Evolutionary conservation across 2,888 invertebrate genomes (phyloP).

Genomic region (Stramonita haemastoma): DNA sequence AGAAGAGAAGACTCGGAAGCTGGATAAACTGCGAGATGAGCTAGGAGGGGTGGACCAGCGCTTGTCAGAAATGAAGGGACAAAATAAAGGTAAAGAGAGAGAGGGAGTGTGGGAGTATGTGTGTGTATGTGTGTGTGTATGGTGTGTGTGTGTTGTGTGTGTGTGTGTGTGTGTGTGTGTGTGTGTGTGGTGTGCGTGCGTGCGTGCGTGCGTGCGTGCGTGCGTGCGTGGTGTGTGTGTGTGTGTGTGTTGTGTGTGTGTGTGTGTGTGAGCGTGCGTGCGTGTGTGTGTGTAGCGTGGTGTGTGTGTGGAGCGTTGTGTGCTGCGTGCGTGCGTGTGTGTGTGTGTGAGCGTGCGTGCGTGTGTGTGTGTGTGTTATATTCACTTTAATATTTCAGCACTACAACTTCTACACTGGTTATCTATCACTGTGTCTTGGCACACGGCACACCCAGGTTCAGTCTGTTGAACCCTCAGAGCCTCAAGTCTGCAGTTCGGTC

Average conservation of each 20-base stretch:
- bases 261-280: not conserved
- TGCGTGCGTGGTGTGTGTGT: not conserved
- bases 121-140: not conserved
- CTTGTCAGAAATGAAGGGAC: conserved; percentile 74
- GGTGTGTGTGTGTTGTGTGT: not conserved
- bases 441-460: too few species aligned
- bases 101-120: not conserved
- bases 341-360: not conserved
- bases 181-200: too few species aligned
- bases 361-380: not conserved
- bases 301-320: not conserved
- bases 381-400: too few species aligned
- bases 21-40: conserved; percentile 90
- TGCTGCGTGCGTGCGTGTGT: not conserved
- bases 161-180: conserved; percentile 6
- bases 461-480: too few species aligned
- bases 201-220: too few species aligned
- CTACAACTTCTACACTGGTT: too few species aligned
- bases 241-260: not conserved
- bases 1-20: conserved; percentile 92
- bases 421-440: too few species aligned
- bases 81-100: conserved; percentile 70
- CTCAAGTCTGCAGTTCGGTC: too few species aligned
- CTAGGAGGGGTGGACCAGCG: conserved; percentile 80
- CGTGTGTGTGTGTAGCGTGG: not conserved